These are phyloP conservation scores for Aspidiotus destructor DNA, from an alignment of 2,888 invertebrate species.

Conservation along the genomic window DNA sequence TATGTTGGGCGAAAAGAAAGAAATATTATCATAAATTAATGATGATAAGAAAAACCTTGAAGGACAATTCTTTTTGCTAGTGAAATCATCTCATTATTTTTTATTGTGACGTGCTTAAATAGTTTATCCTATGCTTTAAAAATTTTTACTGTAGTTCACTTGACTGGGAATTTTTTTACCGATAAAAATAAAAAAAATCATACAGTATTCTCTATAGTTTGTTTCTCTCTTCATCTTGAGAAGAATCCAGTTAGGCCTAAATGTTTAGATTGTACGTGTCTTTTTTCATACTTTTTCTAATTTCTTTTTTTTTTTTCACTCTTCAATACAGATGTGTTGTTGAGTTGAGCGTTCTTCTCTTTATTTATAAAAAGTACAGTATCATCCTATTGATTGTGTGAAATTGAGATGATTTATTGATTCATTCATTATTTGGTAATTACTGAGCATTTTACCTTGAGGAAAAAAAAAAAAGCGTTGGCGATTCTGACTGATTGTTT, in stretches of 20 bases:
- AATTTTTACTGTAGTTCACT: neutral
- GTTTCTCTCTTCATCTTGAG: neutral
- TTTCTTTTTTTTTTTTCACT: slow-evolving; percentile 17
- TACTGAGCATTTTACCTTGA: too few relatives aligned
- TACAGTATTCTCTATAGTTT: neutral
- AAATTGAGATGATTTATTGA: neutral
- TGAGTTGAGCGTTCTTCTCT: neutral
- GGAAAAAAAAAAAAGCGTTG: too few relatives aligned
- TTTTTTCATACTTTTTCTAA: slow-evolving; percentile 7
- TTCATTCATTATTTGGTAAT: too few relatives aligned
- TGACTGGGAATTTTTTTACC: neutral
- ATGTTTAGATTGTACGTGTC: slow-evolving; percentile 22
- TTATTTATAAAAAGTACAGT: neutral
- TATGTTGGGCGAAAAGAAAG: too few relatives aligned
- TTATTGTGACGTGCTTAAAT: too few relatives aligned
- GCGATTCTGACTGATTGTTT: too few relatives aligned
- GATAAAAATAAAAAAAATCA: neutral
- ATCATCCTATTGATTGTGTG: neutral
- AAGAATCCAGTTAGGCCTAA: slow-evolving; percentile 29
- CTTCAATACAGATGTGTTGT: slow-evolving; percentile 3
- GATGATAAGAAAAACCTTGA: too few relatives aligned
- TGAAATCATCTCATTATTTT: too few relatives aligned
- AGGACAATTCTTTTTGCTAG: too few relatives aligned
- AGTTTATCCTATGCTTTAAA: too few relatives aligned
- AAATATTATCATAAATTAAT: too few relatives aligned